Percentiles rank a stretch among this genome's conserved stretches.
Evolutionary conservation across 2,888 invertebrate species (phyloP).

Genomic region (Leucophenga maculata): DNA sequence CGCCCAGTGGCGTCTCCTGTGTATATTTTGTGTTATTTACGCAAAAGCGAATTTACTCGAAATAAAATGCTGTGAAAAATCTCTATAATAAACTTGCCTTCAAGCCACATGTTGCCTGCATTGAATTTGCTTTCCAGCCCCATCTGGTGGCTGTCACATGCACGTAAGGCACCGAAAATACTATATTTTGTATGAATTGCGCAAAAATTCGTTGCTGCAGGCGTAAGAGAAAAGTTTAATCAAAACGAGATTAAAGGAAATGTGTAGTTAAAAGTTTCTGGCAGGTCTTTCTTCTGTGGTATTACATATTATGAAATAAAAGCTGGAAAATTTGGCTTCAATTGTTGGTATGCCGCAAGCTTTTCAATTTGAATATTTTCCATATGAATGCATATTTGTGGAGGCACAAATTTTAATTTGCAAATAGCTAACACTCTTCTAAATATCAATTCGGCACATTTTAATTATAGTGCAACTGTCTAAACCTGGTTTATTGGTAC

Average conservation of each 20-base stretch:
- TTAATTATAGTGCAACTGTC: too few species aligned
- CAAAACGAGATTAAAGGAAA: slow-evolving; percentile 21
- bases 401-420: too few species aligned
- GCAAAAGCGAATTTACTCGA: not conserved
- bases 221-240: slow-evolving; percentile 17
- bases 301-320: too few species aligned
- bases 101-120: slow-evolving; percentile 15
- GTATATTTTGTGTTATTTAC: not conserved
- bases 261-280: slow-evolving; percentile 11
- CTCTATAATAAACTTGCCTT: slow-evolving; percentile 18
- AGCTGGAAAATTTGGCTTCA: too few species aligned
- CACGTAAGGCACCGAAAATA: not conserved
- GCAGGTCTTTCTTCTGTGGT: too few species aligned
- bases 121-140: not conserved
- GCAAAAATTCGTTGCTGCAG: not conserved
- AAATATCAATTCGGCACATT: too few species aligned
- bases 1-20: not conserved
- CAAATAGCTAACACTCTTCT: too few species aligned
- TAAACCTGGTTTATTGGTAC: too few species aligned
- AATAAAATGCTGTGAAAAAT: slow-evolving; percentile 13
- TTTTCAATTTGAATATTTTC: not conserved
- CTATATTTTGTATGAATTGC: not conserved
- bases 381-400: too few species aligned
- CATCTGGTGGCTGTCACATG: slow-evolving; percentile 9
- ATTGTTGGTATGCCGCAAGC: not conserved